These are phyloP conservation scores for Sphenodon punctatus DNA, from an alignment of 2,797 vertebrate species.

Conservation along the genomic window DNA sequence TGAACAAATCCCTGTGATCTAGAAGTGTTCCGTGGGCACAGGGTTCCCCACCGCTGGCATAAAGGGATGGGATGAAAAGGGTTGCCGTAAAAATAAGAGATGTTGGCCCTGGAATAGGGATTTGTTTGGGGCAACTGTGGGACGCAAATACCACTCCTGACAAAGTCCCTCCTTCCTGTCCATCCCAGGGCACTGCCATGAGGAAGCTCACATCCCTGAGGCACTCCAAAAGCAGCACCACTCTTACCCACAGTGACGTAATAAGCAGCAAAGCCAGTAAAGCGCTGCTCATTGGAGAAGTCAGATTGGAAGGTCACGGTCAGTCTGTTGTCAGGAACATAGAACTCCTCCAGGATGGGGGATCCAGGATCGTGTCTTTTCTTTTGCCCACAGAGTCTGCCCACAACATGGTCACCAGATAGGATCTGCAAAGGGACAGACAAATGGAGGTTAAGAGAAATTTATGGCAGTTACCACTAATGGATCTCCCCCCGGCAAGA, in stretches of 20 bases:
- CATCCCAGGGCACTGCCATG: background rate
- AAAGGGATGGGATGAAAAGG: no score
- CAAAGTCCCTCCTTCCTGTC: background rate
- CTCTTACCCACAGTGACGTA: conserved; percentile 84
- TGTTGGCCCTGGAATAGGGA: no score
- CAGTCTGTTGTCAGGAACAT: conserved; percentile 76
- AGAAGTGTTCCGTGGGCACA: no score
- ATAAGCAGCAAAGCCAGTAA: conserved; percentile 89
- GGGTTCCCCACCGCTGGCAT: no score
- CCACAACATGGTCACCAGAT: conserved; percentile 63
- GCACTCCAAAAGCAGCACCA: background rate
- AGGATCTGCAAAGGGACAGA: conserved; percentile 67
- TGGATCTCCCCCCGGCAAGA: background rate
- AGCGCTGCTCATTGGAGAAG: conserved; percentile 86
- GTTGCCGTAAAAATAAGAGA: no score
- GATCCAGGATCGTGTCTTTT: conserved; percentile 45
- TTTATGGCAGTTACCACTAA: background rate
- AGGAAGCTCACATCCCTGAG: background rate
- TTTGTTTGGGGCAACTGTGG: no score
- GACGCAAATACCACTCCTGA: background rate
- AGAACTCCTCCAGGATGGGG: conserved; percentile 71
- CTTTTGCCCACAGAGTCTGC: conserved; percentile 81
- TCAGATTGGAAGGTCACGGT: conserved; percentile 84
- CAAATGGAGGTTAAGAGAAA: background rate
- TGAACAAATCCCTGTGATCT: no score